These are phyloP conservation scores for Peromyscus melanophrys DNA, from an alignment of 2,797 vertebrate genomes.

Conservation along the genomic window DNA sequence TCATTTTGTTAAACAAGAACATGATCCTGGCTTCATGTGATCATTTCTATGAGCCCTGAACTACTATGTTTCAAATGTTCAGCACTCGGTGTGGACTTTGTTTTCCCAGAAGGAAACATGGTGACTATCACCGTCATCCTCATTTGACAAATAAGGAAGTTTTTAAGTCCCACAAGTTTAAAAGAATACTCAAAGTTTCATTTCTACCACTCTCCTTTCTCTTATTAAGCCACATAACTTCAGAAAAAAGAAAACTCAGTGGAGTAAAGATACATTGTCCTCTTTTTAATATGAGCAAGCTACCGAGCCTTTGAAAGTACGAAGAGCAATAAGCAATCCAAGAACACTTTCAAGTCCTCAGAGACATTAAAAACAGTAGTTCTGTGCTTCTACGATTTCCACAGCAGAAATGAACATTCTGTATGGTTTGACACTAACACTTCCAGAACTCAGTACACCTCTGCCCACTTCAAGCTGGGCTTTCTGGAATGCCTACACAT, in stretches of 20 bases:
- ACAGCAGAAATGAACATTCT: slow-evolving; percentile 25
- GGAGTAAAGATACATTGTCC: slow-evolving; percentile 23
- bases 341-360: slow-evolving; percentile 70
- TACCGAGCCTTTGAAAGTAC: slow-evolving; percentile 72
- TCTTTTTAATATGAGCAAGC: slow-evolving; percentile 71
- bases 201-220: background rate
- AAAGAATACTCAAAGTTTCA: background rate
- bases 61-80: background rate
- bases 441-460: slow-evolving; percentile 70
- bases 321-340: slow-evolving; percentile 72
- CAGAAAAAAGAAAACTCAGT: slow-evolving; percentile 46
- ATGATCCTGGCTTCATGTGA: background rate
- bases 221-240: slow-evolving; percentile 32
- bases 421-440: slow-evolving; percentile 76
- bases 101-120: background rate
- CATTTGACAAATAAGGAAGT: background rate
- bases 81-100: background rate
- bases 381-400: slow-evolving; percentile 66
- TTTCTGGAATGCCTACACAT: slow-evolving; percentile 65
- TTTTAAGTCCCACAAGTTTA: background rate
- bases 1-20: background rate
- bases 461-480: slow-evolving; percentile 65
- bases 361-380: slow-evolving; percentile 70
- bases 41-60: background rate
- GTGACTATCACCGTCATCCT: background rate